phyloP scores from a whole-genome alignment of 1,140 invertebrate genomes.

The Drosophila navojoa region DNA sequence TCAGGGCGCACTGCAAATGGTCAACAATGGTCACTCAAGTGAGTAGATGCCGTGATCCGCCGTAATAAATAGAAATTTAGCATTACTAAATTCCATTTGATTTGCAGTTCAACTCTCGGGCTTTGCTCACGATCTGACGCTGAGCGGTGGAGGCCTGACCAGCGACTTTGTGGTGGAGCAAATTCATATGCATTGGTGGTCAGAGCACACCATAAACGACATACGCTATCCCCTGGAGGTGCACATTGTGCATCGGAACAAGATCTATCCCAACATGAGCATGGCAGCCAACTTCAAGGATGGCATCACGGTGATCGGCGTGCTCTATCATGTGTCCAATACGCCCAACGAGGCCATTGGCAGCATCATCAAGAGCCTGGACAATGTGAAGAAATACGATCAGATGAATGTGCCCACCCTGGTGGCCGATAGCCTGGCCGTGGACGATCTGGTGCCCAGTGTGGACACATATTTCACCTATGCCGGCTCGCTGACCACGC shows the following conservation, averaged over 20 bases:
- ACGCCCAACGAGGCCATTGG: constrained; percentile 60
- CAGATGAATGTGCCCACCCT: constrained; percentile 85
- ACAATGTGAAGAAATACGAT: constrained; percentile 71
- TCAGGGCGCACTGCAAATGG: constrained; percentile 71
- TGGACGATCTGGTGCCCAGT: constrained; percentile 85
- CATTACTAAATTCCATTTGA: constrained; percentile 1
- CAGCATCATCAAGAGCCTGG: constrained; percentile 67
- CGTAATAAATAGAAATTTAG: neutral
- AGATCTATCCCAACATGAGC: constrained; percentile 85
- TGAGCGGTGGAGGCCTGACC: constrained; percentile 85
- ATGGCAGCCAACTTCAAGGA: constrained; percentile 86
- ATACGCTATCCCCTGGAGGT: constrained; percentile 86
- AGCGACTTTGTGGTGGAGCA: constrained; percentile 87
- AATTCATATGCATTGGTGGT: constrained; percentile 92
- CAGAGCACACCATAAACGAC: constrained; percentile 89
- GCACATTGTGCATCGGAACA: constrained; percentile 89
- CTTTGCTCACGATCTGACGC: constrained; percentile 72
- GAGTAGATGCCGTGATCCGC: constrained; percentile 36
- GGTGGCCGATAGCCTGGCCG: constrained; percentile 83
- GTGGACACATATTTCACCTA: constrained; percentile 88
- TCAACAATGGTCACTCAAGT: constrained; percentile 85
- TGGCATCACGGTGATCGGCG: constrained; percentile 89
- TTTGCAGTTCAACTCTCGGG: constrained; percentile 84
- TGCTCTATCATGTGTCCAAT: constrained; percentile 88
- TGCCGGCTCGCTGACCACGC: constrained; percentile 90